These are phyloP conservation scores for Seriola aureovittata DNA, from an alignment of 2,113 vertebrate species.

Conservation along the genomic window DNA sequence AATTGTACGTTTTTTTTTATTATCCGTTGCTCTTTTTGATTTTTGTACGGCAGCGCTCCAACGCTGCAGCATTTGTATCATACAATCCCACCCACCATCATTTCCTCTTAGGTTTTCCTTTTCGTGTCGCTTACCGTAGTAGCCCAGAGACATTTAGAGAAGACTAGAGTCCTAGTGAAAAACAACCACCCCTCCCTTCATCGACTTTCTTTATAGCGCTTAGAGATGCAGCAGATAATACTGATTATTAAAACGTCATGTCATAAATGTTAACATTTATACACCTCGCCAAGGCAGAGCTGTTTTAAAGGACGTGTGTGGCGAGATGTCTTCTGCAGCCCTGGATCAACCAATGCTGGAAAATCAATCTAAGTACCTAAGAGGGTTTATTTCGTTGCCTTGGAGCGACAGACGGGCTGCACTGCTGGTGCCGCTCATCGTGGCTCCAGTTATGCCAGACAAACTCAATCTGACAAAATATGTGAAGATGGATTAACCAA, in stretches of 20 bases:
- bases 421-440: not conserved
- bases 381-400: slow-evolving; percentile 37
- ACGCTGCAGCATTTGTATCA: slow-evolving; percentile 47
- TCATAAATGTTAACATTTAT: slow-evolving; percentile 49
- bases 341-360: not conserved
- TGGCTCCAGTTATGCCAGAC: not conserved
- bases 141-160: slow-evolving; percentile 55
- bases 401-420: not conserved
- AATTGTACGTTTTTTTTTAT: slow-evolving; percentile 54
- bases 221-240: slow-evolving; percentile 57
- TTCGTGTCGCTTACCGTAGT: slow-evolving; percentile 35
- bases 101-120: slow-evolving; percentile 49
- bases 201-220: slow-evolving; percentile 36
- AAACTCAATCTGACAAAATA: not conserved
- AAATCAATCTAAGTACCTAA: not conserved
- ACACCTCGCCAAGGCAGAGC: slow-evolving; percentile 6
- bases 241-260: slow-evolving; percentile 39
- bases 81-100: not conserved
- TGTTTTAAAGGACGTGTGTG: not conserved
- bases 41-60: slow-evolving; percentile 42
- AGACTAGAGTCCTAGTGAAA: slow-evolving; percentile 53
- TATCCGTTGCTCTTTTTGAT: slow-evolving; percentile 49
- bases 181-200: not conserved
- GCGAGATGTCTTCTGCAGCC: slow-evolving; percentile 4
- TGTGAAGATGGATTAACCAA: not conserved